Evolutionary conservation across 2,113 vertebrate genomes (phyloP), one percentile per base, ranked within the genome.

Genomic region (Leiothrix lutea): DNA sequence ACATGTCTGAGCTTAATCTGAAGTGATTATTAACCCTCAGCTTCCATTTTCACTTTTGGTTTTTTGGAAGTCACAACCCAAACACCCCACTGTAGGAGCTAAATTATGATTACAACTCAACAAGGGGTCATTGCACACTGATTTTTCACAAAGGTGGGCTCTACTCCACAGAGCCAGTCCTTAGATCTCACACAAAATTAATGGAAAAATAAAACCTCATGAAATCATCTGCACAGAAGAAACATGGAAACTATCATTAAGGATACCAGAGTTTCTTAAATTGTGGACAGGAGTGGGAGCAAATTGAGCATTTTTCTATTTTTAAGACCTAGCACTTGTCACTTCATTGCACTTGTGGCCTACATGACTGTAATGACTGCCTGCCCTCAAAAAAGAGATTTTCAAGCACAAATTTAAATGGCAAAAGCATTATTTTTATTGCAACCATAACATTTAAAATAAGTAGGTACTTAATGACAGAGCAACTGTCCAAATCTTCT

Each of bases 401-500:
- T 66, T 79, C 12, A 88, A 89, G 16, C 5, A 62, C 31, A 35
- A 88, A 57, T n/a, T 57, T 15, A 38, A 84, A 78, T 44, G 12
- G 61, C 40, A 65, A 45, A 91, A 23, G 44, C 48, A 14, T 50
- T 80, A 51, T 95, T 96, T 90, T 85, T 83, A 94, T 69, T 87
- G 64, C 51, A 96, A 88, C 67, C 84, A 70, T 78, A 82, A 90
- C 38, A 17, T 83, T 87, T 73, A 82, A 88, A 95, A 81, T 19
- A 61, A 95, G 74, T 38, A 80, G n/a, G 31, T 33, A 90, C 54
- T 75, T 78, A 79, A 92, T 51, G 57, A 91, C 45, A 60, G 36
- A 70, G 38, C 26, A 93, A 90, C 62, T 40, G 62, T 86, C 91
- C 73, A 91, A 23, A 47, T 26, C 75, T 87, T 82, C 77, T 45